These are phyloP conservation scores for Agrochola lychnidis DNA, from an alignment of 2,888 invertebrate genomes.

Conservation along the genomic window DNA sequence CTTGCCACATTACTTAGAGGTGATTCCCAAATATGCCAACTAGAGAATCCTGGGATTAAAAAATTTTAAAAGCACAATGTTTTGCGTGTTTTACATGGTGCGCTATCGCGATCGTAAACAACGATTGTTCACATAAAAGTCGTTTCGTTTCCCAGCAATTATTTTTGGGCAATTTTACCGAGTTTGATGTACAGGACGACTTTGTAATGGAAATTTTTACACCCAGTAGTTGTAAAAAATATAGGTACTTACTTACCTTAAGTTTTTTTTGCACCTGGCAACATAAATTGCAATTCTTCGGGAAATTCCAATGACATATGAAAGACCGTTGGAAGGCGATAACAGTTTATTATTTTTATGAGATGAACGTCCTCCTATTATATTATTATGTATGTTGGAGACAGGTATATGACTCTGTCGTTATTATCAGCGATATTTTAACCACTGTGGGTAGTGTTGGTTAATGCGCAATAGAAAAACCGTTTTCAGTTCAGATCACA, in stretches of 20 bases:
- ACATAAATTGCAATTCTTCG: background rate
- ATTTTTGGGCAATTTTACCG: background rate
- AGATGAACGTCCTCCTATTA: background rate
- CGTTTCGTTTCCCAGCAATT: background rate
- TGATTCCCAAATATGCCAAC: too few species aligned
- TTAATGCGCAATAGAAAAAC: too few species aligned
- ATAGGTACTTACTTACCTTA: too few species aligned
- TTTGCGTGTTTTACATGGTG: background rate
- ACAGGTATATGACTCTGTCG: too few species aligned
- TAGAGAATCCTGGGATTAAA: too few species aligned
- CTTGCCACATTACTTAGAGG: too few species aligned
- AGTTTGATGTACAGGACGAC: background rate
- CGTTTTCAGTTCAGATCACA: too few species aligned
- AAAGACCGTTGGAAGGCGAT: too few species aligned
- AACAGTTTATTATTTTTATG: background rate
- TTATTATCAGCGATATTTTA: too few species aligned
- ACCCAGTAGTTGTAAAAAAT: background rate
- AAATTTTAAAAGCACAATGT: background rate
- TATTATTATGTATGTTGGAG: background rate
- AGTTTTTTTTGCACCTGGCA: slow-evolving; percentile 5
- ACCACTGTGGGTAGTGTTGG: too few species aligned
- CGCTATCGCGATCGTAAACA: background rate
- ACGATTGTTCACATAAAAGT: background rate
- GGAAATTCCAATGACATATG: background rate
- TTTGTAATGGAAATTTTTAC: too few species aligned